Evolutionary conservation across 2,888 invertebrate species (phyloP).

Genomic region (Xestobium rufovillosum): DNA sequence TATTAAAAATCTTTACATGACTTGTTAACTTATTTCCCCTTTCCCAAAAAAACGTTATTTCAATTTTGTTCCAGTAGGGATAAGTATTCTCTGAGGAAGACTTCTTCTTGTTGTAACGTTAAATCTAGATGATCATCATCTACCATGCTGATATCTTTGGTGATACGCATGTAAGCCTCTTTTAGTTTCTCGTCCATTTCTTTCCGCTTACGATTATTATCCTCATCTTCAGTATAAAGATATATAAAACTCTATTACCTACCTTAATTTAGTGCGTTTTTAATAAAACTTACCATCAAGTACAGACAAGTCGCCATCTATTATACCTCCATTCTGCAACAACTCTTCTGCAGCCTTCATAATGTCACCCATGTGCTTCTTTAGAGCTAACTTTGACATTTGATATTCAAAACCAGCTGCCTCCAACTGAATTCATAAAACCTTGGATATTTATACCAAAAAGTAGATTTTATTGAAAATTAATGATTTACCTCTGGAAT

Average conservation of each 20-base stretch:
- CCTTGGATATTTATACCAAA: background rate
- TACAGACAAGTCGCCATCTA: slow-evolving; percentile 31
- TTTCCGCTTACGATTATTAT: slow-evolving; percentile 11
- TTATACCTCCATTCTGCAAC: slow-evolving; percentile 41
- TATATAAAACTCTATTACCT: background rate
- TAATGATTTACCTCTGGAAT: slow-evolving; percentile 33
- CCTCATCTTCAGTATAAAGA: slow-evolving; percentile 6
- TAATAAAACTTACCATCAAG: slow-evolving; percentile 2
- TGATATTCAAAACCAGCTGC: slow-evolving; percentile 55
- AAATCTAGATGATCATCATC: slow-evolving; percentile 72
- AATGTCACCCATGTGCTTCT: slow-evolving; percentile 48
- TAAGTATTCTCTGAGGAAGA: slow-evolving; percentile 60
- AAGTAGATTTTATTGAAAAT: slow-evolving; percentile 3
- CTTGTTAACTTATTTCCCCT: too few species aligned
- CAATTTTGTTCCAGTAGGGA: slow-evolving; percentile 44
- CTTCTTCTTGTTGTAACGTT: slow-evolving; percentile 60
- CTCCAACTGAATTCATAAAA: slow-evolving; percentile 41
- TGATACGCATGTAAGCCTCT: slow-evolving; percentile 53
- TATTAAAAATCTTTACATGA: too few species aligned
- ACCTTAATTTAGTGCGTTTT: slow-evolving; percentile 1
- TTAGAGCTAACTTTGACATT: slow-evolving; percentile 49
- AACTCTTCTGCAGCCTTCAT: slow-evolving; percentile 54
- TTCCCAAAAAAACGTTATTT: too few species aligned
- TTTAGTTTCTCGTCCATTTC: slow-evolving; percentile 43
- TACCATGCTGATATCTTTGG: slow-evolving; percentile 48